These are phyloP conservation scores for Leptinotarsa tumamoca DNA, from an alignment of 2,888 invertebrate genomes.

Conservation along the genomic window DNA sequence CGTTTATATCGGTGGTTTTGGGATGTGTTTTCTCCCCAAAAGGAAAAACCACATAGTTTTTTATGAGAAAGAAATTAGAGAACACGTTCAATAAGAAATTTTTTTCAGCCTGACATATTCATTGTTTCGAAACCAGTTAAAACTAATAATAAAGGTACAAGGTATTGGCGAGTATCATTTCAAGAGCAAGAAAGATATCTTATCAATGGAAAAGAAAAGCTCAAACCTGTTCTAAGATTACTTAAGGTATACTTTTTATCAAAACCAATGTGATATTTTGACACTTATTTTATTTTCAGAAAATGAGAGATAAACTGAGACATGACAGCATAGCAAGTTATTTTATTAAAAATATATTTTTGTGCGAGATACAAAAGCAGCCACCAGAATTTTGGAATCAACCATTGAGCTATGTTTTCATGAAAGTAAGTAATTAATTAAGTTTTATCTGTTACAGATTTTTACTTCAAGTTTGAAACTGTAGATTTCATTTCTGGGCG, in stretches of 20 bases:
- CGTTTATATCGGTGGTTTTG: too few species aligned
- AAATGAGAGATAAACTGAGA: conserved; percentile 30
- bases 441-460: background rate
- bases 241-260: conserved; percentile 23
- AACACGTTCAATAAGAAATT: background rate
- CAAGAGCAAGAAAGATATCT: conserved; percentile 33
- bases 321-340: conserved; percentile 30
- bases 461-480: background rate
- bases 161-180: conserved; percentile 36
- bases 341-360: conserved; percentile 29
- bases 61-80: too few species aligned
- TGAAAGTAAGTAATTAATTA: conserved; percentile 14
- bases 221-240: conserved; percentile 35
- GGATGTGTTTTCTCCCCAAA: too few species aligned
- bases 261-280: background rate
- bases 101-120: conserved; percentile 30
- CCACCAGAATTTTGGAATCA: conserved; percentile 24
- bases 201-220: conserved; percentile 17
- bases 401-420: conserved; percentile 29
- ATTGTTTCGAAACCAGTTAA: conserved; percentile 30
- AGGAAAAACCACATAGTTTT: too few species aligned
- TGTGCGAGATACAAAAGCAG: conserved; percentile 20
- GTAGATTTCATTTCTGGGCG: too few species aligned
- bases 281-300: conserved; percentile 24
- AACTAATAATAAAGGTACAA: conserved; percentile 14